These are phyloP conservation scores for Ostrea denselamellosa DNA, from an alignment of 1,140 invertebrate species.

Conservation along the genomic window DNA sequence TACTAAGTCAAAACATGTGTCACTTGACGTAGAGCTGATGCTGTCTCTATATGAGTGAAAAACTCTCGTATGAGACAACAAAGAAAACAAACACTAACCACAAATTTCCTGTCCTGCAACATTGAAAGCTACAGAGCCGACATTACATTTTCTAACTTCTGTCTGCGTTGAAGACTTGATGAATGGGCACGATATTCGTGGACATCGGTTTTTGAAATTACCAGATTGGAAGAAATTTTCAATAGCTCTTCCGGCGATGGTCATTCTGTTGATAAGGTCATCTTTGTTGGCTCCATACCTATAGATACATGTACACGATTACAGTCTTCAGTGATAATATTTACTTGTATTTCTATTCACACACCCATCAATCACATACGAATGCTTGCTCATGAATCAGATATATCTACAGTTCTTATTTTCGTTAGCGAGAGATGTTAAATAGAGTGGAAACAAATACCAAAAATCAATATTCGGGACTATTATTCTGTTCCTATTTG, in stretches of 20 bases:
- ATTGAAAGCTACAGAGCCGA: background rate
- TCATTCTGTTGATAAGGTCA: background rate
- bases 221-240: background rate
- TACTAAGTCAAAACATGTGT: no score
- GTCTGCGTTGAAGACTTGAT: background rate
- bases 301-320: background rate
- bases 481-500: no score
- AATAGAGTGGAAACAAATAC: background rate
- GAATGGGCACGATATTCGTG: background rate
- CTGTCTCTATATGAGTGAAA: no score
- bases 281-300: background rate
- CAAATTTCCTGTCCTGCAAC: background rate
- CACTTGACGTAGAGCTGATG: no score
- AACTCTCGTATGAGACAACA: no score
- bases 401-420: background rate
- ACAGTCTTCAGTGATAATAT: no score
- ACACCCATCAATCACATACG: background rate
- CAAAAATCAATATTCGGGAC: background rate
- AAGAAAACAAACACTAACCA: background rate
- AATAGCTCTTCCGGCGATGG: background rate
- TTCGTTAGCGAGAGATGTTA: background rate
- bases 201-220: conserved; percentile 3
- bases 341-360: background rate
- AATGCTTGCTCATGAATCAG: background rate
- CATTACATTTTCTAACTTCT: background rate